A percentile compares a stretch with the other conserved stretches of the same genome.
These are phyloP conservation scores for Orchesellides sinensis DNA, from an alignment of 2,888 invertebrate species.

Conservation along the genomic window DNA sequence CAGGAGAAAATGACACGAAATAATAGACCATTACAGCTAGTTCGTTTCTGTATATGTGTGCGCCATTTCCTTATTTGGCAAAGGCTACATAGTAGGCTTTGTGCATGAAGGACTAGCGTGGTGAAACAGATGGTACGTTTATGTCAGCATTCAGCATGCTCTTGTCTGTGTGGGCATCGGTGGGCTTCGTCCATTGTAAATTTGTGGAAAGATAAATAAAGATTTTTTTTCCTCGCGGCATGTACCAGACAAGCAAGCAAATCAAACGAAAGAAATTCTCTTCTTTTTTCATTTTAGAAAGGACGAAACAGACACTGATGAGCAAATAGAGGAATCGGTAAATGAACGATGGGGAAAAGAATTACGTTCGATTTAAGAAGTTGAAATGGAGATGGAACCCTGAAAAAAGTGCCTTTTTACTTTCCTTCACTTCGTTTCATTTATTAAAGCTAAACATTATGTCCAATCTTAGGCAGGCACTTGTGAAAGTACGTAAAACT, in stretches of 20 bases:
- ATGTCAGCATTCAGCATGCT: background rate
- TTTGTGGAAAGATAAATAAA: conserved; percentile 12
- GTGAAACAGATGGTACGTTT: no score
- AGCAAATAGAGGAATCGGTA: background rate
- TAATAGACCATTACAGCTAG: conserved; percentile 52
- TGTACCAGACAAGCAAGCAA: background rate
- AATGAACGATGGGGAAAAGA: background rate
- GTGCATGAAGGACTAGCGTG: no score
- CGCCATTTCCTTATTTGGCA: background rate
- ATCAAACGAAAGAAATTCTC: background rate
- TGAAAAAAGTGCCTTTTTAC: conserved; percentile 10
- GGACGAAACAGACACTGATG: background rate
- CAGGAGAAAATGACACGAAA: conserved; percentile 52
- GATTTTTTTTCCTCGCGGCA: conserved; percentile 1
- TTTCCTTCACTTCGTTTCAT: background rate
- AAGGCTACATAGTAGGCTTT: background rate
- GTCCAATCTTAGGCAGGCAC: background rate
- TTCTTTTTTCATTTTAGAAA: background rate
- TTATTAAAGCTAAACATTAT: background rate
- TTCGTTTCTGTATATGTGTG: background rate
- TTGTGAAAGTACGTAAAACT: conserved; percentile 18
- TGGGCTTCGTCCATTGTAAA: background rate
- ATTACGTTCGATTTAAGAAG: background rate
- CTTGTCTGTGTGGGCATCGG: background rate
- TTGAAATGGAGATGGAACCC: background rate